These are phyloP conservation scores for Orthosia gothica DNA, from an alignment of 2,888 invertebrate species.

Conservation along the genomic window DNA sequence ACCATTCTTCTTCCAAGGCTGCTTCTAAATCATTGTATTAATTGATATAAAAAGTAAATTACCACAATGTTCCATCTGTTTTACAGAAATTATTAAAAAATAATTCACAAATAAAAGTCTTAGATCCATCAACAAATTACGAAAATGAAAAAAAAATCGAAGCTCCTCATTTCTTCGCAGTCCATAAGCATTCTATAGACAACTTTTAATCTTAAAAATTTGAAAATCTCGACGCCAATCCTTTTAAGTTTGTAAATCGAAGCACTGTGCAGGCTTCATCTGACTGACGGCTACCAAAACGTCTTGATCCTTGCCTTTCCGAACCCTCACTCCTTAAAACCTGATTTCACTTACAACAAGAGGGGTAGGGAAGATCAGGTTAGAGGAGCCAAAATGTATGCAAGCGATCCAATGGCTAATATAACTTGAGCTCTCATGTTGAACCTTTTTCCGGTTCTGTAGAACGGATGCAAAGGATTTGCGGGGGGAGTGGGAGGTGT, in stretches of 20 bases:
- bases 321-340: slow-evolving; percentile 64
- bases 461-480: slow-evolving; percentile 56
- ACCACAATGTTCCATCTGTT: background rate
- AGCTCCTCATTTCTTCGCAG: slow-evolving; percentile 27
- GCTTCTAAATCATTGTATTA: background rate
- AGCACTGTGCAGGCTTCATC: slow-evolving; percentile 81
- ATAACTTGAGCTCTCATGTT: slow-evolving; percentile 68
- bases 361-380: slow-evolving; percentile 65
- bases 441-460: slow-evolving; percentile 61
- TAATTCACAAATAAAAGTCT: background rate
- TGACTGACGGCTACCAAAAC: slow-evolving; percentile 76
- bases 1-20: background rate
- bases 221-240: slow-evolving; percentile 80
- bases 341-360: slow-evolving; percentile 66
- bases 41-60: background rate
- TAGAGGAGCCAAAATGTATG: slow-evolving; percentile 77
- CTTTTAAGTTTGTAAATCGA: slow-evolving; percentile 84
- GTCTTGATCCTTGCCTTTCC: slow-evolving; percentile 62
- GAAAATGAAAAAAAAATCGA: slow-evolving; percentile 1
- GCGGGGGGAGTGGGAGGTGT: slow-evolving; percentile 67
- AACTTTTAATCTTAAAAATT: slow-evolving; percentile 71
- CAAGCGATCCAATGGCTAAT: slow-evolving; percentile 75
- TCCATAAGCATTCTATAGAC: slow-evolving; percentile 55
- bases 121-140: slow-evolving; percentile 19
- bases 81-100: slow-evolving; percentile 1